These are phyloP conservation scores for Heliconius cydno DNA, from an alignment of 2,888 invertebrate species.

Conservation along the genomic window DNA sequence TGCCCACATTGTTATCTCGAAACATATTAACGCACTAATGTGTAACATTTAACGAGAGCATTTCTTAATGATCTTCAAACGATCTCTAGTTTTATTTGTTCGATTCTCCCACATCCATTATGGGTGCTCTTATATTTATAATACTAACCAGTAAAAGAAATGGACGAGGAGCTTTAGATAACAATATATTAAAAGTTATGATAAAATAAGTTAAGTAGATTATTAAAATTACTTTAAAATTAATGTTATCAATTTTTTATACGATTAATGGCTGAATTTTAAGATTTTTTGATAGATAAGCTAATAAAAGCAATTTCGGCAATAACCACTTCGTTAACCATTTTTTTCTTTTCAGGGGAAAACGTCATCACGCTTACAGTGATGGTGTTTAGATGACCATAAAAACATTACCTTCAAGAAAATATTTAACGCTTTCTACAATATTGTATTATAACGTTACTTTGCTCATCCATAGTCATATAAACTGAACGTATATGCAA, in stretches of 20 bases:
- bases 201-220: background rate
- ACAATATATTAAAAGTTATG: background rate
- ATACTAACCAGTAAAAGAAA: slow-evolving; percentile 1
- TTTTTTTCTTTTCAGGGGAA: too few species aligned
- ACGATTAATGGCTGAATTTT: background rate
- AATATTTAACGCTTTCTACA: background rate
- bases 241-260: background rate
- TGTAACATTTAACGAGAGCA: slow-evolving; percentile 64
- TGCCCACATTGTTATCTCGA: slow-evolving; percentile 19
- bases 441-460: background rate
- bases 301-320: too few species aligned
- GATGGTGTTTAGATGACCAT: background rate
- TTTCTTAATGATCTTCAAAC: slow-evolving; percentile 62
- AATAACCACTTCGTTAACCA: too few species aligned
- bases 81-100: slow-evolving; percentile 57
- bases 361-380: background rate
- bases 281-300: too few species aligned
- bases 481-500: background rate
- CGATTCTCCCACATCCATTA: slow-evolving; percentile 40
- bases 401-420: background rate
- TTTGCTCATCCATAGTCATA: slow-evolving; percentile 14
- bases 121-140: background rate
- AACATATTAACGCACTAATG: slow-evolving; percentile 68
- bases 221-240: background rate
- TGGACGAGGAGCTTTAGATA: background rate